Conservation (phyloP, 1,140 invertebrate species). For the Ditylenchus dipsaci region DNA sequence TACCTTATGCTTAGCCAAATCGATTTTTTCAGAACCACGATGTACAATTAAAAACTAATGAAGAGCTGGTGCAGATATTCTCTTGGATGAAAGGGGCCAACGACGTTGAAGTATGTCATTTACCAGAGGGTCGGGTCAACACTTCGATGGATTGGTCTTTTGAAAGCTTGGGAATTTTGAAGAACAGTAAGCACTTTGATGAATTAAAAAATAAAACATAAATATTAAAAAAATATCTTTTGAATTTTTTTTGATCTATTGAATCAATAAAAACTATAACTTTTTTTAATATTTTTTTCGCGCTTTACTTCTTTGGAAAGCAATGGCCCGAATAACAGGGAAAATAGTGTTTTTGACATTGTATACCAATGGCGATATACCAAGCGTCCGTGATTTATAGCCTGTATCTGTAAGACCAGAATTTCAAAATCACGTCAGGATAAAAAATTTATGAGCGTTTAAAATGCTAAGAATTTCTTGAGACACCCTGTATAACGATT, state of each 20-base stretch:
- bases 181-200: not conserved
- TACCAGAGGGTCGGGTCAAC: not conserved
- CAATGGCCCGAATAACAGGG: no score
- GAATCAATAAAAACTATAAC: no score
- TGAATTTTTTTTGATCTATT: not conserved
- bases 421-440: no score
- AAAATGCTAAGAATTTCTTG: no score
- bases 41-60: constrained; percentile 34
- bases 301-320: no score
- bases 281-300: no score
- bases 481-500: no score
- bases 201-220: not conserved
- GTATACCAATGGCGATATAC: no score
- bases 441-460: no score
- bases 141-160: not conserved
- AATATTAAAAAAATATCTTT: not conserved
- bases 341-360: no score
- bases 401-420: no score
- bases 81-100: constrained; percentile 46
- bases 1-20: not conserved
- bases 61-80: constrained; percentile 40
- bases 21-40: constrained; percentile 46
- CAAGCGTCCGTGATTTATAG: no score
- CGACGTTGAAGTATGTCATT: constrained; percentile 34
- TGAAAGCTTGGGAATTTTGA: not conserved